These are phyloP conservation scores for Pocillopora grandis DNA, from an alignment of 92 coral and sea anemone genomes.

Conservation along the genomic window DNA sequence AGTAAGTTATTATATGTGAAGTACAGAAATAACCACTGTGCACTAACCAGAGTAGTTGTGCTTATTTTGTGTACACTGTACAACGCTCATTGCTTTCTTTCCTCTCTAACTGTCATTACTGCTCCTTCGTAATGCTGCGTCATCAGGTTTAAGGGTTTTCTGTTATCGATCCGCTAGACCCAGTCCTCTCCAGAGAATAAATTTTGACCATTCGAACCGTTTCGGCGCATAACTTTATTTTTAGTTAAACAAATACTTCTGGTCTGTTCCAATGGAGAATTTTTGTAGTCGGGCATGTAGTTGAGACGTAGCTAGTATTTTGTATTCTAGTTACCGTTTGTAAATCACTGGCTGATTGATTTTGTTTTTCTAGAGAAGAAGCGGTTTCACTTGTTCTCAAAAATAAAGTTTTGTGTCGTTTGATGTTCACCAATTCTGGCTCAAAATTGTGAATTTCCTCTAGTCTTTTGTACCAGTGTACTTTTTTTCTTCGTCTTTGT, in stretches of 20 bases:
- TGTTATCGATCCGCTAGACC: not conserved
- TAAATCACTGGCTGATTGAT: not conserved
- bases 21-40: too few species aligned
- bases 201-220: not conserved
- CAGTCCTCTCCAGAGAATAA: slow-evolving; percentile 15
- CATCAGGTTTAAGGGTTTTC: too few species aligned
- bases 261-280: not conserved
- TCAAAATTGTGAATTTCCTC: slow-evolving; percentile 21
- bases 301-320: not conserved
- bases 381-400: not conserved
- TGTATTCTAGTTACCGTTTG: not conserved
- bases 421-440: slow-evolving; percentile 11
- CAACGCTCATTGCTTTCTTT: too few species aligned
- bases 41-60: too few species aligned
- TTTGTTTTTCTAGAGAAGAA: not conserved
- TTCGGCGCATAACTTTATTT: not conserved
- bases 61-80: too few species aligned
- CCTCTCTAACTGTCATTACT: too few species aligned
- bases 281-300: not conserved
- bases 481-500: slow-evolving; percentile 21
- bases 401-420: not conserved
- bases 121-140: too few species aligned
- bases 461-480: slow-evolving; percentile 34
- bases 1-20: too few species aligned
- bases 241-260: not conserved